Evolutionary conservation across 2,888 invertebrate species (phyloP).

Genomic region (Drosophila glabriapex): DNA sequence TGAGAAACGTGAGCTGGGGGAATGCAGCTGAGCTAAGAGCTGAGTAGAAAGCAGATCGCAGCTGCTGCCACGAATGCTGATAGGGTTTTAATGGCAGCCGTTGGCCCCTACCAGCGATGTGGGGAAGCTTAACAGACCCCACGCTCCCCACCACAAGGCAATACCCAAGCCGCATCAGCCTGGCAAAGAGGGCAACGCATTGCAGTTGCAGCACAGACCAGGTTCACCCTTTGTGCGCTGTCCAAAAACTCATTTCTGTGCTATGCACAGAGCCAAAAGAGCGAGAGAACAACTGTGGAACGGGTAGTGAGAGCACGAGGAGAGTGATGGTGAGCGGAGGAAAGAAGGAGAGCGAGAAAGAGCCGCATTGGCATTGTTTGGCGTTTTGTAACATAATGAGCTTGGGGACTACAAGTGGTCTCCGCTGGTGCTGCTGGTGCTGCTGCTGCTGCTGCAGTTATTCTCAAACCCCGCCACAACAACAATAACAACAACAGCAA

Average conservation of each 20-base stretch:
- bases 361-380: conserved; percentile 79
- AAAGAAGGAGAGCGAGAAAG: conserved; percentile 18
- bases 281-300: conserved; percentile 6
- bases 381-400: conserved; percentile 82
- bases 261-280: conserved; percentile 31
- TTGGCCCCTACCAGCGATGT: conserved; percentile 40
- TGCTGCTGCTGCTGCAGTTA: conserved; percentile 44
- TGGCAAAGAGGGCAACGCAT: conserved; percentile 47
- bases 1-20: conserved; percentile 32
- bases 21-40: conserved; percentile 29
- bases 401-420: conserved; percentile 81
- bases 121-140: conserved; percentile 26
- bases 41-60: conserved; percentile 52
- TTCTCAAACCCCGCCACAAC: conserved; percentile 28
- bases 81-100: conserved; percentile 76
- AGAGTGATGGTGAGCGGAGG: not conserved
- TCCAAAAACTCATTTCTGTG: conserved; percentile 75
- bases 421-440: conserved; percentile 59
- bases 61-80: conserved; percentile 76
- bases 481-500: conserved; percentile 14
- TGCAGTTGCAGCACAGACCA: conserved; percentile 64
- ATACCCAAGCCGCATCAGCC: conserved; percentile 6
- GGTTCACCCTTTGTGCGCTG: conserved; percentile 74
- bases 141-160: not conserved
- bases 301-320: not conserved